Conservation (phyloP, 1,140 invertebrate genomes). For the Lanistes nyassanus region DNA sequence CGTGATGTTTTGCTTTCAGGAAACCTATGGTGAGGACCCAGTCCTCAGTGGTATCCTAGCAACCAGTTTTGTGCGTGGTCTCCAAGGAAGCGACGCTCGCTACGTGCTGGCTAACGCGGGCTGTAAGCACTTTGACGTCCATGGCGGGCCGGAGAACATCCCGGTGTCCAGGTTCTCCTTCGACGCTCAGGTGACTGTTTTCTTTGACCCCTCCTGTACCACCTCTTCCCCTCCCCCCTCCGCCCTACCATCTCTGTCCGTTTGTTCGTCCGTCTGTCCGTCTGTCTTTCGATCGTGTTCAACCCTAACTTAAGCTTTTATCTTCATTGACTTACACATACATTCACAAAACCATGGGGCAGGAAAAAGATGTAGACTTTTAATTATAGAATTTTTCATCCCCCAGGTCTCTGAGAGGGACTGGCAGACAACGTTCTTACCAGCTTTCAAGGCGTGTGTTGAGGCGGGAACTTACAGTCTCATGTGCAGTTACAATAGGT, state of each 20-base stretch:
- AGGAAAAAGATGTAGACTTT: background rate
- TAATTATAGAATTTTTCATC: background rate
- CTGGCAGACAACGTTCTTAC: slow-evolving; percentile 59
- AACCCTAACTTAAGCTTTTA: too few species aligned
- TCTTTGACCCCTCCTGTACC: too few species aligned
- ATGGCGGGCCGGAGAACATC: slow-evolving; percentile 57
- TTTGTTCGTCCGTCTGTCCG: too few species aligned
- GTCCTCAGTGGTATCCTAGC: slow-evolving; percentile 45
- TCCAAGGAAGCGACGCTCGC: slow-evolving; percentile 52
- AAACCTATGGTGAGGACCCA: slow-evolving; percentile 63
- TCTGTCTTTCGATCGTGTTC: too few species aligned
- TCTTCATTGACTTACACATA: too few species aligned
- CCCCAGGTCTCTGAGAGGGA: slow-evolving; percentile 55
- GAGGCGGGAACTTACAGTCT: slow-evolving; percentile 59
- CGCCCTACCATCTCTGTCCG: too few species aligned
- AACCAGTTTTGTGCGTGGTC: slow-evolving; percentile 43
- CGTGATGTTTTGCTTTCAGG: too few species aligned
- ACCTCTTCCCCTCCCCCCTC: too few species aligned
- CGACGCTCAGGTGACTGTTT: slow-evolving; percentile 58
- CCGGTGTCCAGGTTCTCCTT: slow-evolving; percentile 56
- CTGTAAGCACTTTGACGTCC: slow-evolving; percentile 59
- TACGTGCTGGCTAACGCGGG: slow-evolving; percentile 50
- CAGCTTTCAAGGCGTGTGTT: slow-evolving; percentile 60
- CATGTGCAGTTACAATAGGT: slow-evolving; percentile 44
- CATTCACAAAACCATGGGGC: too few species aligned